phyloP scores from a whole-genome alignment of 1,140 invertebrate genomes.

The Meloidogyne chitwoodi region DNA sequence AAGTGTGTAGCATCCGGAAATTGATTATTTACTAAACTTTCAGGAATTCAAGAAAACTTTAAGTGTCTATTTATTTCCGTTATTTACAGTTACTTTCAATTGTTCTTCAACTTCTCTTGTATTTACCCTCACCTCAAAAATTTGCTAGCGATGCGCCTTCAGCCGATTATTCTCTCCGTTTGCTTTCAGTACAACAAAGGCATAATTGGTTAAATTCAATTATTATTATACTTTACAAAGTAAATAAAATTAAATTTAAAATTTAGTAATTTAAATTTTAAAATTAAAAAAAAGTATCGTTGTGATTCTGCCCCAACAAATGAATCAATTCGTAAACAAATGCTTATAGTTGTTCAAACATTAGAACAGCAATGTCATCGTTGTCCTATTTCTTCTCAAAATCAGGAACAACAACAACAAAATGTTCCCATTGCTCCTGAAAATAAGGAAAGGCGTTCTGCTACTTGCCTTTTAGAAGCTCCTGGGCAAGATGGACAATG shows the following conservation, averaged over 20 bases:
- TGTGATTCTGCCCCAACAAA: constrained; percentile 78
- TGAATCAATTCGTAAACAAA: constrained; percentile 74
- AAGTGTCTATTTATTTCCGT: too few relatives aligned
- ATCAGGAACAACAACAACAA: constrained; percentile 12
- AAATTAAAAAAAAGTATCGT: constrained; percentile 85
- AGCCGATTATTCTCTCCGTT: constrained; percentile 78
- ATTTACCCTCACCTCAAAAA: constrained; percentile 73
- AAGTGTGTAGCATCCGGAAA: too few relatives aligned
- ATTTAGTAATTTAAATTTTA: neutral
- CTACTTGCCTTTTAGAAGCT: neutral
- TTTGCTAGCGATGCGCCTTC: constrained; percentile 64
- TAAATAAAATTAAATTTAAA: constrained; percentile 60
- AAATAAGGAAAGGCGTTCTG: neutral
- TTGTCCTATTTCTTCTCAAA: constrained; percentile 35
- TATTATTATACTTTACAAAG: constrained; percentile 93
- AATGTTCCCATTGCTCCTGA: neutral
- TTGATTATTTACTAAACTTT: too few relatives aligned
- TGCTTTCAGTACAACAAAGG: constrained; percentile 76
- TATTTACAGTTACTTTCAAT: constrained; percentile 73
- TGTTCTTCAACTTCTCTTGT: constrained; percentile 78
- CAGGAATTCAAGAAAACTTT: too few relatives aligned
- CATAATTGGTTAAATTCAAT: constrained; percentile 85
- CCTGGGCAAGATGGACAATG: neutral
- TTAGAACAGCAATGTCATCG: constrained; percentile 80
- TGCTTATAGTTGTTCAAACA: constrained; percentile 87